phyloP scores from a whole-genome alignment of 37 sponge, comb jelly and placozoan genomes.

The Spongia lamella region DNA sequence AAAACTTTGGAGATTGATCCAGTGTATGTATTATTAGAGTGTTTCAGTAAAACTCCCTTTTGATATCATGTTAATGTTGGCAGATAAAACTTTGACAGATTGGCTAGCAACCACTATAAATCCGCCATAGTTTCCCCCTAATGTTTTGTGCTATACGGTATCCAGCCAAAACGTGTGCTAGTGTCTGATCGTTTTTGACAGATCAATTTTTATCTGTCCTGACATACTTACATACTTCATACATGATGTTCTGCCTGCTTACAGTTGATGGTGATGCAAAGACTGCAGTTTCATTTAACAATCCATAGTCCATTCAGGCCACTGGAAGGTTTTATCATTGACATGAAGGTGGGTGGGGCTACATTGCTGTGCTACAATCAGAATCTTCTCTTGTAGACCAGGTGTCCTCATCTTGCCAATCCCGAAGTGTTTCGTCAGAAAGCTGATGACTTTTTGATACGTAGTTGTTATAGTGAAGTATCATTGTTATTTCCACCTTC shows the following conservation, averaged over 20 bases:
- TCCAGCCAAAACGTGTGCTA: no score
- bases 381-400: slow-evolving; percentile 40
- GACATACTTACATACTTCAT: no score
- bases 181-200: no score
- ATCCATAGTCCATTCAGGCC: slow-evolving; percentile 88
- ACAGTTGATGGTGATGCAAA: slow-evolving; percentile 73
- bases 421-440: slow-evolving; percentile 57
- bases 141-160: no score
- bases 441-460: slow-evolving; percentile 63
- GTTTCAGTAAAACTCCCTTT: no score
- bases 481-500: slow-evolving; percentile 78
- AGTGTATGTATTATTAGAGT: no score
- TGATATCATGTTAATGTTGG: no score
- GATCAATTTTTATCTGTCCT: no score
- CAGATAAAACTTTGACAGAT: no score
- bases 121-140: no score
- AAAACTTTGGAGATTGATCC: no score
- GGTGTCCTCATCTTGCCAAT: slow-evolving; percentile 40
- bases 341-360: slow-evolving; percentile 73
- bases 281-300: slow-evolving; percentile 79
- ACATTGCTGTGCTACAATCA: neutral
- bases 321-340: slow-evolving; percentile 80
- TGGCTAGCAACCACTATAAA: no score
- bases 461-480: slow-evolving; percentile 66
- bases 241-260: neutral